Evolutionary conservation across 2,113 vertebrate genomes (phyloP), one percentile per base, ranked within the genome.

Genomic region (Ursus arctos): DNA sequence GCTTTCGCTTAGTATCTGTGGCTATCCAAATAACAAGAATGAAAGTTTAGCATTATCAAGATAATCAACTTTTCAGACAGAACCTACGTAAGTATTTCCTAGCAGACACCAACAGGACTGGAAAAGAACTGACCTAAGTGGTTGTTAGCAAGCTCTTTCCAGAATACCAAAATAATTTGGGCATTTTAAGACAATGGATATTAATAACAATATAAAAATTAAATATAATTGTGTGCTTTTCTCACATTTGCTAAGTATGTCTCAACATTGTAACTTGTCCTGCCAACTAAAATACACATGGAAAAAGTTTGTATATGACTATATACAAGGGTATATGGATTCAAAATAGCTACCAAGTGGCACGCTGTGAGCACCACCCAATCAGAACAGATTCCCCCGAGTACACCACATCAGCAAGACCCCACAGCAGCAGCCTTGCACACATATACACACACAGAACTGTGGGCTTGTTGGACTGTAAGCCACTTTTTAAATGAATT

Each of bases 21-120:
- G 51, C 80, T 72, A 93, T 15, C 59, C 36, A 92, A 51, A 88
- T 11, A 97, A 83, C 49, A 49, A 97, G n/a, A 95, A 95, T 18
- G 26, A 49, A 88, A 92, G 4, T 36, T 69, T 18, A 84, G 7
- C 13, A 65, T 86, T 26, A 92, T 80, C 92, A 81, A 88, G 16
- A 24, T 81, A 92, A 80, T 21, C 91, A 94, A 85, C 55, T 90
- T 94, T 92, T 55, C 72, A 92, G 40, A 85, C 5, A 81, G 57
- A 71, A 83, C 0, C 21, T 92, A 79, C 28, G 31, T 47, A 80
- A 81, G 36, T 26, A 74, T 91, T 87, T 96, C 67, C 33, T 83
- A 36, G 53, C 4, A 49, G 36, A 95, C 11, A 80, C 0, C n/a
- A 43, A 59, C 0, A 40, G 14, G 11, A 94, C 18, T 67, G 24